Conservation (phyloP, 2,113 vertebrate species). For the Prochilodus magdalenae region DNA sequence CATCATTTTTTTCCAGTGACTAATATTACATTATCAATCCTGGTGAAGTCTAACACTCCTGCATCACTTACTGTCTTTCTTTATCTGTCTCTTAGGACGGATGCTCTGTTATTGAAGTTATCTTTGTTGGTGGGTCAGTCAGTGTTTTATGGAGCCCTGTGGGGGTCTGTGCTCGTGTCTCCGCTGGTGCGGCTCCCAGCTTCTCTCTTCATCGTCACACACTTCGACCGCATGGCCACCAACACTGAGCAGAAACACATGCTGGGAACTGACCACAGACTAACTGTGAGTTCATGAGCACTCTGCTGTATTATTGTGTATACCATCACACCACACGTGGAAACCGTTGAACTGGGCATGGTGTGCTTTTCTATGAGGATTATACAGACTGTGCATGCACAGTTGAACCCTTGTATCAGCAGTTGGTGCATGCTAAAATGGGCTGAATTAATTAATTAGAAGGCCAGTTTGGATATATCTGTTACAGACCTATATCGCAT, state of each 20-base stretch:
- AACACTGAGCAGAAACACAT: slow-evolving; percentile 84
- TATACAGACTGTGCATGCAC: no score
- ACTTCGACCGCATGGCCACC: slow-evolving; percentile 82
- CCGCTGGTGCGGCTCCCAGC: slow-evolving; percentile 88
- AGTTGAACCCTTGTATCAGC: no score
- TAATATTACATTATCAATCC: no score
- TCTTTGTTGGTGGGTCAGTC: slow-evolving; percentile 88
- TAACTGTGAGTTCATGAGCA: slow-evolving; percentile 80
- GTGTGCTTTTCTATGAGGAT: no score
- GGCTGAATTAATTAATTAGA: no score
- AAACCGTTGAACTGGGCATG: no score
- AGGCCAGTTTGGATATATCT: neutral
- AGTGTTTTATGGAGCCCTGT: slow-evolving; percentile 88
- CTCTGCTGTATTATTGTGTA: no score
- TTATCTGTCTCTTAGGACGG: slow-evolving; percentile 78
- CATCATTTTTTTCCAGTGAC: no score
- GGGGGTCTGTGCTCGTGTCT: slow-evolving; percentile 88
- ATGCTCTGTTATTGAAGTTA: slow-evolving; percentile 85
- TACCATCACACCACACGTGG: no score
- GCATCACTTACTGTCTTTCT: neutral
- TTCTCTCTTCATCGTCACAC: slow-evolving; percentile 89
- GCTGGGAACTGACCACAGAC: slow-evolving; percentile 84
- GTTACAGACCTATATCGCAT: neutral
- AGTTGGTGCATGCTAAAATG: no score
- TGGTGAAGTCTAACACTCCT: neutral